Conservation (phyloP, 2,888 invertebrate species). For the Calephelis perditalis region DNA sequence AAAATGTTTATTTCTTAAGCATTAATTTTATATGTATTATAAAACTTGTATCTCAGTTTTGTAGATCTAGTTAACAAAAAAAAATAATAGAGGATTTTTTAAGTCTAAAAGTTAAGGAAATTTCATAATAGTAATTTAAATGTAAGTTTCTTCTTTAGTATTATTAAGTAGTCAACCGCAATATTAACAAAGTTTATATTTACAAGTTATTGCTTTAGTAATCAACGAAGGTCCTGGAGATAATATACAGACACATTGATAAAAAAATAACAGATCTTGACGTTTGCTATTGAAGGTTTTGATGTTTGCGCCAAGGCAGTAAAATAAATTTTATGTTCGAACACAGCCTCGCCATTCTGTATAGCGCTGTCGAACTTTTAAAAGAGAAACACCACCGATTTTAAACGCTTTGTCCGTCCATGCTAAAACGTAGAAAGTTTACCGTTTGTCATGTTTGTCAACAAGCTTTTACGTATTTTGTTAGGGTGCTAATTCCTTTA, state of each 20-base stretch:
- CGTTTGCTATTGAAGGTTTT: slow-evolving; percentile 63
- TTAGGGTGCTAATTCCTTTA: slow-evolving; percentile 11
- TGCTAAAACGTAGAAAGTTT: slow-evolving; percentile 62
- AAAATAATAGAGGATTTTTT: too few species aligned
- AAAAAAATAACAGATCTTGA: slow-evolving; percentile 37
- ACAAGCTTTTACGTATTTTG: slow-evolving; percentile 16
- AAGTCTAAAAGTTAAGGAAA: too few species aligned
- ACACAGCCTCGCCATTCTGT: slow-evolving; percentile 52
- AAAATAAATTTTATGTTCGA: slow-evolving; percentile 72
- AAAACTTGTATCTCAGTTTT: too few species aligned
- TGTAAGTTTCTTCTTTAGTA: too few species aligned
- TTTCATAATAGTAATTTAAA: too few species aligned
- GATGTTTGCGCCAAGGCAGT: slow-evolving; percentile 63
- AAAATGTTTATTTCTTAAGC: too few species aligned
- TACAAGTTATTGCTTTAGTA: slow-evolving; percentile 1
- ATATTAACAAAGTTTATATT: not conserved
- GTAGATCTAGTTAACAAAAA: too few species aligned
- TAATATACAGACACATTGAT: slow-evolving; percentile 8
- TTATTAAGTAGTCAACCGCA: not conserved
- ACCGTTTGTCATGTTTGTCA: slow-evolving; percentile 20
- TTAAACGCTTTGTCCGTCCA: slow-evolving; percentile 57
- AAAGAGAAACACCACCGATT: slow-evolving; percentile 54
- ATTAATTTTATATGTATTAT: too few species aligned
- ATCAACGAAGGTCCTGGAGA: not conserved
- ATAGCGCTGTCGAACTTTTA: slow-evolving; percentile 57